A percentile compares a stretch with the other conserved stretches of the same genome.
Conservation (phyloP, 2,797 vertebrate species). For the Premnoplex brunnescens region DNA sequence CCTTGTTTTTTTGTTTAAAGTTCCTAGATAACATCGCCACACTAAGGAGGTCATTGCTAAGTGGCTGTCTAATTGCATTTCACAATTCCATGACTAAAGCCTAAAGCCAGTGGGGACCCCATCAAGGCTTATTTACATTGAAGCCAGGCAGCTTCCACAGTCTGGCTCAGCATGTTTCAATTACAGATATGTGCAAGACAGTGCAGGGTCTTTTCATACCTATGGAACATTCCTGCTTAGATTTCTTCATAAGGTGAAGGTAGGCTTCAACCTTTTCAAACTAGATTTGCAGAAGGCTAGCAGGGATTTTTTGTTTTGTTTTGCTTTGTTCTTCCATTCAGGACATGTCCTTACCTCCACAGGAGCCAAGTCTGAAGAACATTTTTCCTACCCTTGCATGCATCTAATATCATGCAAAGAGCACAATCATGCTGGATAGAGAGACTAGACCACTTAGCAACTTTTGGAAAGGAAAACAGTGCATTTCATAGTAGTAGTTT, state of each 20-base stretch:
- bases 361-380: neutral
- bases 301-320: fast-evolving
- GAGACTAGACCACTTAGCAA: neutral
- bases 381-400: neutral
- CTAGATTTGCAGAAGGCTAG: neutral
- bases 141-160: neutral
- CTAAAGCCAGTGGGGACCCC: neutral
- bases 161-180: neutral
- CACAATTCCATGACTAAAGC: neutral
- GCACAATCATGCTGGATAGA: neutral
- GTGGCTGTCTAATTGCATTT: conserved; percentile 42
- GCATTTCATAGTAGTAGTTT: neutral
- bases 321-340: neutral
- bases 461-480: neutral
- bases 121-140: neutral
- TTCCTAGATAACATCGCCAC: neutral
- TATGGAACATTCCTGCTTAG: neutral
- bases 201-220: neutral
- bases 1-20: neutral
- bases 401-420: neutral
- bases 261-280: neutral
- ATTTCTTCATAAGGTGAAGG: neutral
- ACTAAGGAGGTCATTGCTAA: conserved; percentile 10
- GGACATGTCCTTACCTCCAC: neutral
- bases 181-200: neutral